Evolutionary conservation across 2,797 vertebrate species (phyloP), one percentile per base, ranked within the genome.

Genomic region (Semaprochilodus insignis): DNA sequence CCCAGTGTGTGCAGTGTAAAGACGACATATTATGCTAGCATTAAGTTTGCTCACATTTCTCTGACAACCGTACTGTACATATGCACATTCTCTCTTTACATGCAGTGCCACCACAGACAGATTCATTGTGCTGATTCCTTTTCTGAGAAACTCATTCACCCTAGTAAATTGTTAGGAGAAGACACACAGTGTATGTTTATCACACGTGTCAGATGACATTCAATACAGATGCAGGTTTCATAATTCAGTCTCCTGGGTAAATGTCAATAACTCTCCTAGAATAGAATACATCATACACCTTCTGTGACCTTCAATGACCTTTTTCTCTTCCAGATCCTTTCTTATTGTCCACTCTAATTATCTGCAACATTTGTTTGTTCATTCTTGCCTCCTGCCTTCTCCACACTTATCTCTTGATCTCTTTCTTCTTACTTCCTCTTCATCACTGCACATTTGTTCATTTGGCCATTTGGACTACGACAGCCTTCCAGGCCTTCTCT

Each of bases 391-490:
- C 31, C 7, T 44, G 44, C n/a, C 73, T 48, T 44, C 34, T 70
- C 40, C 60, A 63, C 16, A 75, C 59, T 80, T 27, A 74, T 52
- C 54, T 80, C 5, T 23, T 63, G 67, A 27, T 67, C 0, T 63
- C 2, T 25, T 23, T 36, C 0, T 54, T 60, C 31, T 44, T 27
- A 25, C 54, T 23, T 54, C 52, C 34, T 40, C 67, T 67, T 55
- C 14, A 14, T 59, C 17, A 34, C 59, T 60, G 34, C 71, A 55
- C 6, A 52, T 62, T 10, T 84, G 76, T 63, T 96, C 94, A 99
- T 70, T 98, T 96, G 77, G 97, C 96, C 97, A 99, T 99, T 93
- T 99, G 98, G 66, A 99, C 98, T 91, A 99, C 95, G 21, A 99
- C 97, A 0, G 98, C 96, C 90, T 97, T 97, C 97, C 98, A 99